Evolutionary conservation across 2,888 invertebrate genomes (phyloP).

Genomic region (Anarsia innoxiella): DNA sequence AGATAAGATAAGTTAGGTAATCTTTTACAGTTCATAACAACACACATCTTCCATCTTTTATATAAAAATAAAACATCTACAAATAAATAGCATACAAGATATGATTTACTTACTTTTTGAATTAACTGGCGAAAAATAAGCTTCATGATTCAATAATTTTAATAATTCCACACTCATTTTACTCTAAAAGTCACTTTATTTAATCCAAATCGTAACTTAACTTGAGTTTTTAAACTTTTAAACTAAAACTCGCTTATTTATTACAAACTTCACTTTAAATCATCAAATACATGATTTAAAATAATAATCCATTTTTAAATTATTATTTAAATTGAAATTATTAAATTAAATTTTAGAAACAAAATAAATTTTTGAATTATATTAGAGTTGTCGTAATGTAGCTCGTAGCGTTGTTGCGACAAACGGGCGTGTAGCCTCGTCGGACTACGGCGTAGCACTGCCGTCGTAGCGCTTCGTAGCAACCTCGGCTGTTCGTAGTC

Average conservation of each 20-base stretch:
- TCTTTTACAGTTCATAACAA: too few relatives aligned
- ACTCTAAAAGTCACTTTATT: neutral
- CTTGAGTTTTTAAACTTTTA: too few relatives aligned
- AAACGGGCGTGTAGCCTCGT: conserved; percentile 53
- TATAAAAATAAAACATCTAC: too few relatives aligned
- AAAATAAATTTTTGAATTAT: neutral
- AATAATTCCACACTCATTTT: neutral
- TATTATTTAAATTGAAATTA: neutral
- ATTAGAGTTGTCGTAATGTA: conserved; percentile 30
- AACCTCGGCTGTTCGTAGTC: neutral
- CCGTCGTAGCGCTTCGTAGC: conserved; percentile 12
- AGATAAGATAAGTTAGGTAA: too few relatives aligned
- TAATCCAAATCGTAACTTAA: too few relatives aligned
- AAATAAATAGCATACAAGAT: too few relatives aligned
- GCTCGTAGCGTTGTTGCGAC: conserved; percentile 33
- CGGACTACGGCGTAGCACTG: conserved; percentile 66
- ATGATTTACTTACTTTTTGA: conserved; percentile 1
- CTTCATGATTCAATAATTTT: neutral
- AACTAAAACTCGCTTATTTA: too few relatives aligned
- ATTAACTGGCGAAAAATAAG: neutral
- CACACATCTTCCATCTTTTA: too few relatives aligned
- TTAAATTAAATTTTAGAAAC: neutral
- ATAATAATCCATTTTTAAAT: neutral
- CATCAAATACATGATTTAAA: neutral
- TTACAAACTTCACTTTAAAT: too few relatives aligned